phyloP scores from a whole-genome alignment of 1,140 invertebrate species.

The Drosophila auraria region DNA sequence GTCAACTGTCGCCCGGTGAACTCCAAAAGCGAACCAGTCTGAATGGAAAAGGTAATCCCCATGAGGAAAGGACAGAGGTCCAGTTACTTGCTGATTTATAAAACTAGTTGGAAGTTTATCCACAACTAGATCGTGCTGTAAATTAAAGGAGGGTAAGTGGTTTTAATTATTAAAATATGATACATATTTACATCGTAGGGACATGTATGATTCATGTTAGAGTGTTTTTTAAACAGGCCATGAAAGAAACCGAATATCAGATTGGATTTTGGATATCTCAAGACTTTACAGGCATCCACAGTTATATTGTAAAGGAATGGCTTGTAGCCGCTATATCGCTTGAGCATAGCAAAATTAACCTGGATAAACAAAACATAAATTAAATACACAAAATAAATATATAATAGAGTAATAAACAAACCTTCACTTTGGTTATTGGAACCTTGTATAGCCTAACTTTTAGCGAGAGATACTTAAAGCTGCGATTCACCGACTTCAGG shows the following conservation, averaged over 20 bases:
- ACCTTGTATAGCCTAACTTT: constrained; percentile 4
- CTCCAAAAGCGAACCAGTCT: not conserved
- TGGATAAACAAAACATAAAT: not conserved
- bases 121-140: constrained; percentile 13
- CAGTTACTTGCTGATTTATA: constrained; percentile 1
- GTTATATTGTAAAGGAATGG: constrained; percentile 35
- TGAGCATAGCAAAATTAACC: constrained; percentile 17
- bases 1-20: not conserved
- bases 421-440: constrained; percentile 19
- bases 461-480: constrained; percentile 33
- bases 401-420: not conserved
- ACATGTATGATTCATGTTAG: constrained; percentile 30
- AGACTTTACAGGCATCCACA: constrained; percentile 13
- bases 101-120: constrained; percentile 1
- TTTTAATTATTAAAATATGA: not conserved
- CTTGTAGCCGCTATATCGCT: constrained; percentile 18
- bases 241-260: not conserved
- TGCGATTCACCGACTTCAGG: constrained; percentile 34
- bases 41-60: constrained; percentile 14
- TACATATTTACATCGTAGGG: constrained; percentile 9
- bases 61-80: not conserved
- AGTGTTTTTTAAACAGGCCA: not conserved
- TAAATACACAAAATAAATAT: not conserved
- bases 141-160: not conserved
- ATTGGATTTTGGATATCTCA: constrained; percentile 11